Evolutionary conservation across 23 tunicate species (phyloP).

Genomic region (Halocynthia aurantium): DNA sequence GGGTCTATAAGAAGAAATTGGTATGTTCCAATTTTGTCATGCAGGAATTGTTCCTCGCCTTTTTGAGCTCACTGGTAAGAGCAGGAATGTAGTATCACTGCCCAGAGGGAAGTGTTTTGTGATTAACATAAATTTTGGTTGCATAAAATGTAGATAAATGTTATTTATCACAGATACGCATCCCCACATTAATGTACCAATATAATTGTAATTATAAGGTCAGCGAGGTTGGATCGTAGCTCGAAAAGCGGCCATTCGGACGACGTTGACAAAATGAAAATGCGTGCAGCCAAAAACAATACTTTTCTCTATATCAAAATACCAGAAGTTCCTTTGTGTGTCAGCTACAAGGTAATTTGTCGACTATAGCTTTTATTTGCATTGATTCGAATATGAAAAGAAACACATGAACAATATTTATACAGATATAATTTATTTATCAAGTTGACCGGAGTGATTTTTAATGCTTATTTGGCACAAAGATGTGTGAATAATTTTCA

Average conservation of each 20-base stretch:
- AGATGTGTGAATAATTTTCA: too few relatives aligned
- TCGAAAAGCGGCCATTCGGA: background rate
- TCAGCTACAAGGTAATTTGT: slow-evolving; percentile 72
- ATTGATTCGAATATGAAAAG: background rate
- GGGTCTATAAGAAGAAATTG: slow-evolving; percentile 9
- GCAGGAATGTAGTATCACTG: too few relatives aligned
- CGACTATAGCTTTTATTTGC: background rate
- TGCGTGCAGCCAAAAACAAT: slow-evolving; percentile 88
- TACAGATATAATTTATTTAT: background rate
- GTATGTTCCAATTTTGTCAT: slow-evolving; percentile 1
- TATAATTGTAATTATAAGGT: too few relatives aligned
- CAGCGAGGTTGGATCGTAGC: too few relatives aligned
- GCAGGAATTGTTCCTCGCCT: background rate
- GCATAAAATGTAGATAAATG: too few relatives aligned
- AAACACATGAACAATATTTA: background rate
- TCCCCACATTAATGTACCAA: too few relatives aligned
- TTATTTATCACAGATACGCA: too few relatives aligned
- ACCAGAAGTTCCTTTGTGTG: slow-evolving; percentile 77
- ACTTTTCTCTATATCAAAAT: slow-evolving; percentile 84
- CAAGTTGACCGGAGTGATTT: too few relatives aligned
- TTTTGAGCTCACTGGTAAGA: too few relatives aligned
- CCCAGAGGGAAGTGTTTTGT: too few relatives aligned
- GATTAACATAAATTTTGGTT: too few relatives aligned
- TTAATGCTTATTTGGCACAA: too few relatives aligned
- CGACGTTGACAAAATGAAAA: slow-evolving; percentile 89